These are phyloP conservation scores for Macrotrachela quadricornifera DNA, from an alignment of 1,140 invertebrate species.

Conservation along the genomic window DNA sequence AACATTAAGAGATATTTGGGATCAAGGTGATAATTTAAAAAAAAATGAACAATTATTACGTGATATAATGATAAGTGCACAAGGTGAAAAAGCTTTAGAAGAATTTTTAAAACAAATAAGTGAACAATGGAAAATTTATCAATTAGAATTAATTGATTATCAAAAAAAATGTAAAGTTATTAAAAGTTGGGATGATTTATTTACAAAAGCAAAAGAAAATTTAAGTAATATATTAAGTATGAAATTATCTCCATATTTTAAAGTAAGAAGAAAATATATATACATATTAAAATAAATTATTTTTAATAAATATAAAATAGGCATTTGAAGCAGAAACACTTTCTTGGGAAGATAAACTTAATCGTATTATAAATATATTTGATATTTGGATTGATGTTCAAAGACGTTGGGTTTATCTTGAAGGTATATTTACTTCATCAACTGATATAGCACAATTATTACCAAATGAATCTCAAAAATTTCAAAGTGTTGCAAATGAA, in stretches of 20 bases:
- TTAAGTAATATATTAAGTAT: constrained; percentile 95
- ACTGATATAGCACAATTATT: constrained; percentile 86
- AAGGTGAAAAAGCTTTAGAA: constrained; percentile 96
- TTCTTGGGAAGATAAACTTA: constrained; percentile 95
- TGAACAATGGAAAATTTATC: constrained; percentile 93
- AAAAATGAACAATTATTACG: constrained; percentile 78
- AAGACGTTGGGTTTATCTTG: constrained; percentile 91
- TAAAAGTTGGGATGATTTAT: constrained; percentile 94
- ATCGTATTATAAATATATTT: constrained; percentile 85
- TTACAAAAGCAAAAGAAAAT: constrained; percentile 93
- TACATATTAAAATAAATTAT: too few relatives aligned
- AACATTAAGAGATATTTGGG: constrained; percentile 92
- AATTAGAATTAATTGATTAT: constrained; percentile 88
- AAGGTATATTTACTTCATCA: constrained; percentile 93
- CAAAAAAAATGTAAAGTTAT: constrained; percentile 96
- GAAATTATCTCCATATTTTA: constrained; percentile 94
- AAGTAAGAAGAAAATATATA: too few relatives aligned
- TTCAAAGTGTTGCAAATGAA: constrained; percentile 73
- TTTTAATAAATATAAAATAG: constrained; percentile 24
- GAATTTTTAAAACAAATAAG: constrained; percentile 63
- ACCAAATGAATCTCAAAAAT: constrained; percentile 85
- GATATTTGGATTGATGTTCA: constrained; percentile 99
- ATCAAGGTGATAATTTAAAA: constrained; percentile 57
- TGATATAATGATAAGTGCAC: constrained; percentile 83
- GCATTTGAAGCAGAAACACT: constrained; percentile 93